Conservation (phyloP, 2,888 invertebrate species). For the Thymelicus sylvestris region DNA sequence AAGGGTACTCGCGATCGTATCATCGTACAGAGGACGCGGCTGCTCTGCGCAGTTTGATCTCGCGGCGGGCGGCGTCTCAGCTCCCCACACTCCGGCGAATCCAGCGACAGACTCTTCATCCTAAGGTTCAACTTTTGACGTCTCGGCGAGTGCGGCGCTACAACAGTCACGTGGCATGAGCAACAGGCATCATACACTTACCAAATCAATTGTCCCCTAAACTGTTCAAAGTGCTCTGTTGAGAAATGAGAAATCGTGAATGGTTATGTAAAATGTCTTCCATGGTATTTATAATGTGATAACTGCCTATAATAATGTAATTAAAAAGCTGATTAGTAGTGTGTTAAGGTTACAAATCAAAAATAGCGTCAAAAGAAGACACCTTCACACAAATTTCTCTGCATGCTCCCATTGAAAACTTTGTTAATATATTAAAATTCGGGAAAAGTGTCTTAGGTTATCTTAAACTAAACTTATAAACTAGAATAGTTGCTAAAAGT, state of each 20-base stretch:
- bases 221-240: constrained; percentile 12
- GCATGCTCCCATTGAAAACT: neutral
- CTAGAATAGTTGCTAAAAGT: constrained; percentile 51
- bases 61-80: constrained; percentile 87
- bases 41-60: constrained; percentile 81
- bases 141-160: constrained; percentile 98
- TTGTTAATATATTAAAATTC: constrained; percentile 8
- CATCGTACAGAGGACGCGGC: constrained; percentile 87
- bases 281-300: constrained; percentile 18
- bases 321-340: neutral
- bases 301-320: neutral
- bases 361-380: constrained; percentile 5
- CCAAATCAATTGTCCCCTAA: constrained; percentile 35
- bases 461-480: constrained; percentile 34
- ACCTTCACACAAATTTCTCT: constrained; percentile 21
- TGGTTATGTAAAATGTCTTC: constrained; percentile 9
- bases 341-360: constrained; percentile 3
- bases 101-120: constrained; percentile 99
- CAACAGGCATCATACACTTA: constrained; percentile 46
- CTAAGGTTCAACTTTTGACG: constrained; percentile 97
- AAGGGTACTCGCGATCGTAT: constrained; percentile 44
- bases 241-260: constrained; percentile 7
- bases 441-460: constrained; percentile 25
- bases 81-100: constrained; percentile 97
- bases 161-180: constrained; percentile 77